Evolutionary conservation across 2,797 vertebrate genomes (phyloP).

Genomic region (Simalia tracyae): DNA sequence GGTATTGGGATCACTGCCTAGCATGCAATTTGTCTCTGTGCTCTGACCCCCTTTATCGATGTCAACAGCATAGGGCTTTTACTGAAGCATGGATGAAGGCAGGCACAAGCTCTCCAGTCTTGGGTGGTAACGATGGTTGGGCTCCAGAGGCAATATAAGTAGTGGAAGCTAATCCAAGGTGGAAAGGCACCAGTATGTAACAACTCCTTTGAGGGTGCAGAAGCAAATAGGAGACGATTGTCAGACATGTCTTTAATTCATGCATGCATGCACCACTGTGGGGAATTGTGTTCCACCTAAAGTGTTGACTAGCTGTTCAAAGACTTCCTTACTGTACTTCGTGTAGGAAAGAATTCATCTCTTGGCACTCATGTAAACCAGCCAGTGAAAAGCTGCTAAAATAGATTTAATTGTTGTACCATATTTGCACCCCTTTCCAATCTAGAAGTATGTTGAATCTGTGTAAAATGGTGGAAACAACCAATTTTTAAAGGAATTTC

Average conservation of each 20-base stretch:
- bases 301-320: slow-evolving; percentile 3
- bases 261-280: not conserved
- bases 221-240: not conserved
- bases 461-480: slow-evolving; percentile 22
- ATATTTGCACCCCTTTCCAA: slow-evolving; percentile 45
- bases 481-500: not conserved
- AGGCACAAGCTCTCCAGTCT: not conserved
- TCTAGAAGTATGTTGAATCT: slow-evolving; percentile 29
- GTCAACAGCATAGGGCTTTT: not conserved
- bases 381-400: slow-evolving; percentile 61
- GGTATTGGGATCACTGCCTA: not conserved
- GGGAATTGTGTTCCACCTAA: slow-evolving; percentile 1
- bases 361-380: slow-evolving; percentile 29
- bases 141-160: not conserved
- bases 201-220: not conserved
- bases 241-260: not conserved
- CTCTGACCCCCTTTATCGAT: not conserved
- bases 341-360: not conserved
- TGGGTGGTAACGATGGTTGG: not conserved
- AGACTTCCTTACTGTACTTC: slow-evolving; percentile 37
- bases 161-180: not conserved
- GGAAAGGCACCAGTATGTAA: not conserved
- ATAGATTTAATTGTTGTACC: slow-evolving; percentile 50
- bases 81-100: not conserved
- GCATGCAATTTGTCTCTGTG: not conserved